Percentiles rank a stretch among this genome's conserved stretches.
Conservation (phyloP, 1,140 invertebrate genomes). For the Trichonephila clavipes region DNA sequence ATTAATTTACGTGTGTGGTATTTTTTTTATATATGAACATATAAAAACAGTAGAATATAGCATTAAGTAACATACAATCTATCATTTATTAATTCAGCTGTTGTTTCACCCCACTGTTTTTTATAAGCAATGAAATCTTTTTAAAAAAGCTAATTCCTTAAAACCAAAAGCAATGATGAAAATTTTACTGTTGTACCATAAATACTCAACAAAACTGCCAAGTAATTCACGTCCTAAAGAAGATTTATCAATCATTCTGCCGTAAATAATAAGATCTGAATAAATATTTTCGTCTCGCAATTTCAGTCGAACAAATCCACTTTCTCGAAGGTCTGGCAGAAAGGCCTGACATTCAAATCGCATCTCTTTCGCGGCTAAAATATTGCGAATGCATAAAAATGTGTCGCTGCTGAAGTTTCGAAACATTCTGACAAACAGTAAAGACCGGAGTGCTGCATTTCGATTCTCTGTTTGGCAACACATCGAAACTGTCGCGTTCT, state of each 20-base stretch:
- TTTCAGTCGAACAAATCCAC: conserved; percentile 27
- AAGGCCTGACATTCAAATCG: conserved; percentile 51
- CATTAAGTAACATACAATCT: too few species aligned
- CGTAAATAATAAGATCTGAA: conserved; percentile 42
- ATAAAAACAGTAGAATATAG: too few species aligned
- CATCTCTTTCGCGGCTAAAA: neutral
- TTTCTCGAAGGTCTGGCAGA: conserved; percentile 39
- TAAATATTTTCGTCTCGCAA: conserved; percentile 39
- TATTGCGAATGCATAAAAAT: conserved; percentile 47
- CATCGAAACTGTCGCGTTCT: conserved; percentile 27
- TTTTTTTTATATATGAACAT: too few species aligned
- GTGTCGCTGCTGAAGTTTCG: conserved; percentile 19
- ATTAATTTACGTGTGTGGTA: too few species aligned
- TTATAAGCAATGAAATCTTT: too few species aligned
- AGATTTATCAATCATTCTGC: neutral
- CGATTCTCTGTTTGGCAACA: conserved; percentile 17
- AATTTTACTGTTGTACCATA: neutral
- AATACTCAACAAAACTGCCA: too few species aligned
- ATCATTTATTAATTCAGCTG: too few species aligned
- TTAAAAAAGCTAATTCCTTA: too few species aligned
- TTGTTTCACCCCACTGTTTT: too few species aligned
- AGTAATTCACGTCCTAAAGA: neutral
- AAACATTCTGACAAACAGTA: conserved; percentile 24
- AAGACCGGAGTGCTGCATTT: conserved; percentile 23
- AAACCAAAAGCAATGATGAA: neutral